phyloP scores from a whole-genome alignment of 2,797 vertebrate genomes.

The Phaenicophaeus curvirostris region DNA sequence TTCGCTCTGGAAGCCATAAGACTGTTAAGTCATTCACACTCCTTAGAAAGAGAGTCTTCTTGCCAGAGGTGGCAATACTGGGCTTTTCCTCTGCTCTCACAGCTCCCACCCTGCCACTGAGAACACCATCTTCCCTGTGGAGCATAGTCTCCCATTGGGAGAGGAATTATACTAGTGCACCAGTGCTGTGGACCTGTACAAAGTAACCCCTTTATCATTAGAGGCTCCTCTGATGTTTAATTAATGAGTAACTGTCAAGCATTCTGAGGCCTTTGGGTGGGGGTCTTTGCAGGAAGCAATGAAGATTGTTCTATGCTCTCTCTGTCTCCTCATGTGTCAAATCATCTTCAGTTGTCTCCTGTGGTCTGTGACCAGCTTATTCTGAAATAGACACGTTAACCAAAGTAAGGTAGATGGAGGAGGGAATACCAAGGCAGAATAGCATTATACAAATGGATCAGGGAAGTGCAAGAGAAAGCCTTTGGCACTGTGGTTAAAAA shows the following conservation, averaged over 20 bases:
- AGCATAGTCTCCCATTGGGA: accelerated
- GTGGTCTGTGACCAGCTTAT: neutral
- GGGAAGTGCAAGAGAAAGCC: neutral
- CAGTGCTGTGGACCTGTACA: neutral
- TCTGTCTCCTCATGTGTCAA: neutral
- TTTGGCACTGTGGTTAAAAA: neutral
- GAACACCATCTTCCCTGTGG: neutral
- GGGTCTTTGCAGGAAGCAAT: neutral
- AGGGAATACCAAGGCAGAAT: neutral
- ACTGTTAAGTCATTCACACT: neutral
- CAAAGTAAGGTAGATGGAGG: neutral
- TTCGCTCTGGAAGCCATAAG: neutral
- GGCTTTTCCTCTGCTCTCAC: neutral
- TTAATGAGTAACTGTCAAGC: neutral
- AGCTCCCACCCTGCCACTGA: accelerated
- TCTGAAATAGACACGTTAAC: neutral
- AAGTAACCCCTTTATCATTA: neutral
- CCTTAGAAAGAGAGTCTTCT: neutral
- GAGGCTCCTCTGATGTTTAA: neutral
- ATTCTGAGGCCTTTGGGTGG: neutral
- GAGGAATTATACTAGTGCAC: neutral
- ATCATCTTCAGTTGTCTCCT: neutral
- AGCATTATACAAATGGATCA: accelerated
- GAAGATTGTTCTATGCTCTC: neutral
- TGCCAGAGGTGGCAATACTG: neutral